Conservation (phyloP, 2,113 vertebrate species). For the Actenoides lindsayi region DNA sequence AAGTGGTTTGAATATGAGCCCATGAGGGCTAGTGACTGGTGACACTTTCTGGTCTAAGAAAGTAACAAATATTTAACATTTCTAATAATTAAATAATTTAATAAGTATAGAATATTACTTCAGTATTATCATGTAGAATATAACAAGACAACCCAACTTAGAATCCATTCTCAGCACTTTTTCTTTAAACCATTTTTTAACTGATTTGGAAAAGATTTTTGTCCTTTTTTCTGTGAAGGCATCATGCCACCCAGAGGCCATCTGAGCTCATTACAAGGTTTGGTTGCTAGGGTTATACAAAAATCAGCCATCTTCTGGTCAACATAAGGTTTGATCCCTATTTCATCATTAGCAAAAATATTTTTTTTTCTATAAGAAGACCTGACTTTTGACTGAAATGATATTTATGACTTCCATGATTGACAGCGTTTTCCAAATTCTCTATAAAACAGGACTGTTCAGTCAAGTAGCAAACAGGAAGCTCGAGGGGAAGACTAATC, state of each 20-base stretch:
- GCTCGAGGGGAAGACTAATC: background rate
- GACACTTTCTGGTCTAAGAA: background rate
- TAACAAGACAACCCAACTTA: background rate
- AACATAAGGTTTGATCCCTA: background rate
- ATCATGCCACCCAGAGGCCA: constrained; percentile 66
- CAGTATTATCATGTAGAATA: background rate
- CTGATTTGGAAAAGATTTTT: background rate
- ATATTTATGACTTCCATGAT: background rate
- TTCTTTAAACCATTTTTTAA: constrained; percentile 20
- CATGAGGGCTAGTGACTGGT: background rate
- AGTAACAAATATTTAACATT: background rate
- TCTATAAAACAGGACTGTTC: fast-evolving
- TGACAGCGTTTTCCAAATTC: background rate
- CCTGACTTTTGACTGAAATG: background rate
- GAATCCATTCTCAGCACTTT: background rate
- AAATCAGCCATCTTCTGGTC: background rate
- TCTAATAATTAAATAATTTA: background rate
- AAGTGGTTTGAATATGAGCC: background rate
- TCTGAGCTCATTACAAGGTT: background rate
- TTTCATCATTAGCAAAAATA: background rate
- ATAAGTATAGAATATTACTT: background rate
- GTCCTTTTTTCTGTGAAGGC: background rate
- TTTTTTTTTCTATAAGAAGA: background rate
- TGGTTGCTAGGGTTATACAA: background rate
- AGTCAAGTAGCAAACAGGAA: background rate